A percentile compares a stretch with the other conserved stretches of the same genome.
These are phyloP conservation scores for Onychomys torridus DNA, from an alignment of 2,797 vertebrate genomes.

Conservation along the genomic window DNA sequence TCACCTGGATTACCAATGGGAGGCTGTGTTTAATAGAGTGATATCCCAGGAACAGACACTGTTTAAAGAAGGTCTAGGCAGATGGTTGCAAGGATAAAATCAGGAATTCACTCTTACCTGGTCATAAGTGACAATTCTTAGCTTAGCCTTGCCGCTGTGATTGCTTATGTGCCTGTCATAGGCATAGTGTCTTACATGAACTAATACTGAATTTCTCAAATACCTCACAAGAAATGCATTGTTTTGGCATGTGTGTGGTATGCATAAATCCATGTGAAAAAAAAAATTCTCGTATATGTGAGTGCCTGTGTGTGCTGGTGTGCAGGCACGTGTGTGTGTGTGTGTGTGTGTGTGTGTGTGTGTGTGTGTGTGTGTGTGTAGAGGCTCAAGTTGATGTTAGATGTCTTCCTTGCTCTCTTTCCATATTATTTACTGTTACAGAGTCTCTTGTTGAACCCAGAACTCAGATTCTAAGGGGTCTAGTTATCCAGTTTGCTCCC, in stretches of 20 bases:
- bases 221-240: neutral
- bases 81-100: neutral
- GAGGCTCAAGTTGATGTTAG: neutral
- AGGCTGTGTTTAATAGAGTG: neutral
- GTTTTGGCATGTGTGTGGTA: neutral
- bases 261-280: neutral
- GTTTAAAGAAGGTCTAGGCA: neutral
- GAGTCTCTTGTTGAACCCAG: neutral
- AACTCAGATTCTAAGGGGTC: neutral
- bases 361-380: too few species aligned
- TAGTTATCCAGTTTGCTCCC: too few species aligned
- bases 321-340: neutral
- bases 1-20: too few species aligned
- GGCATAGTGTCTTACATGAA: neutral
- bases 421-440: neutral
- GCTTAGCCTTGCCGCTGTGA: neutral
- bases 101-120: neutral
- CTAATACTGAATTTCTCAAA: neutral
- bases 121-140: neutral
- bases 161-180: neutral
- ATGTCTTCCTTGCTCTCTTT: neutral
- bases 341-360: neutral
- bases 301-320: neutral
- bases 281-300: too few species aligned
- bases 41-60: fast-evolving